Evolutionary conservation across 2,797 vertebrate species (phyloP), one percentile per base, ranked within the genome.

Genomic region (Notamacropus eugenii): DNA sequence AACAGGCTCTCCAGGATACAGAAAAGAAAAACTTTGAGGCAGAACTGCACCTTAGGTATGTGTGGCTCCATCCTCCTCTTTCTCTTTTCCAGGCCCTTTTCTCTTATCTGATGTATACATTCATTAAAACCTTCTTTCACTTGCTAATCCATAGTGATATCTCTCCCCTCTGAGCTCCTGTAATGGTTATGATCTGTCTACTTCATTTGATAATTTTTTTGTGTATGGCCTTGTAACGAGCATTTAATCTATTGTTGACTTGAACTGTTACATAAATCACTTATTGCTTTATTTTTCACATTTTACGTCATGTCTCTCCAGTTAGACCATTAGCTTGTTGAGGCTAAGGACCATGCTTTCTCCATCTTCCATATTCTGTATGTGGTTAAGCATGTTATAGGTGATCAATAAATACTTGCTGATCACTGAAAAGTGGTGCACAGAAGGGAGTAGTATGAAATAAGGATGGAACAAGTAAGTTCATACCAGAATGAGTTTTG

Each of bases 11-110:
- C 27, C 97, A 97, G 95, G 97, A 98, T 92, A 57, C 94, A 0
- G 96, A 97, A 90, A 92, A 94, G 54, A 98, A 96, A 56, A 82
- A 52, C 2, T 8, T 90, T 0, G 92, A 97, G 92, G 96, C 97
- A 57, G 96, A 97, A 54, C 57, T 90, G 24, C 55, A 4, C 12
- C 92, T 97, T 92, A 96, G 97, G 97, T 98, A 90, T 27, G 94
- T 46, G 27, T 31, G 0, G 34, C 9, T 0, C 0, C 55, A 10
- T 0, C 40, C n/a, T 59, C 12, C 62, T 40, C 34, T 5, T n/a
- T 11, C 13, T 27, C 0, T 52, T 6, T 10, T 5, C 24, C 29
- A 0, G 19, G 2, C 34, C 29, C 9, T 50, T 82, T 87, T 82
- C 19, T 22, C 74, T 50, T 27, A 50, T 87, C 10, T 50, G 22